Conservation (phyloP, 2,113 vertebrate genomes). For the Sapajus apella region DNA sequence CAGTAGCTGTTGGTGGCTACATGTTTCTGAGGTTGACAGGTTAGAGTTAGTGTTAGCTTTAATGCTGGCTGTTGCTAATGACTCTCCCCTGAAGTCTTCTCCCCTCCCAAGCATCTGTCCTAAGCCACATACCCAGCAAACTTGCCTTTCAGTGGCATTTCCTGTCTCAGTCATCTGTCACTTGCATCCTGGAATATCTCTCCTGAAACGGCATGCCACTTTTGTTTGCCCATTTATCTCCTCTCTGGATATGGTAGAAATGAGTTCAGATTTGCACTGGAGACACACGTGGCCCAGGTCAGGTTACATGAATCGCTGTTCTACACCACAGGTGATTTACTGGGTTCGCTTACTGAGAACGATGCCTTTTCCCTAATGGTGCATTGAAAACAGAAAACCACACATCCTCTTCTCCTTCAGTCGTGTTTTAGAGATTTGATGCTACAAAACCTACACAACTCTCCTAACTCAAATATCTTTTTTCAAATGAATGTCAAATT, state of each 20-base stretch:
- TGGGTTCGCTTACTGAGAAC: conserved; percentile 52
- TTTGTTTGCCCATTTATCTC: conserved; percentile 79
- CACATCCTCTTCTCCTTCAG: neutral
- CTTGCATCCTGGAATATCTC: conserved; percentile 69
- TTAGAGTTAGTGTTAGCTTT: neutral
- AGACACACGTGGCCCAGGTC: neutral
- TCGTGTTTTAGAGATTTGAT: neutral
- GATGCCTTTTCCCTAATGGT: conserved; percentile 44
- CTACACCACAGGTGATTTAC: neutral
- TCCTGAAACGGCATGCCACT: conserved; percentile 67
- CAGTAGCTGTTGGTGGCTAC: neutral
- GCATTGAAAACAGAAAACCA: conserved; percentile 65
- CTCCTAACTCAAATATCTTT: conserved; percentile 71
- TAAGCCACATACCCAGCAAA: conserved; percentile 4
- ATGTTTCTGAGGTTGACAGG: neutral
- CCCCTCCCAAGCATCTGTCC: conserved; percentile 10
- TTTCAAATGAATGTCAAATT: conserved; percentile 68
- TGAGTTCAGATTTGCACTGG: conserved; percentile 76
- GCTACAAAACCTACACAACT: conserved; percentile 13
- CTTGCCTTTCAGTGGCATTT: conserved; percentile 49
- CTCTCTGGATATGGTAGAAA: conserved; percentile 50
- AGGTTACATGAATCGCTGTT: conserved; percentile 64
- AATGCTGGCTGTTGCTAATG: neutral
- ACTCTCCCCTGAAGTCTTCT: neutral
- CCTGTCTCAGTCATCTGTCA: conserved; percentile 64